These are phyloP conservation scores for Myanophis thanlyinensis DNA, from an alignment of 2,113 vertebrate genomes.

Conservation along the genomic window DNA sequence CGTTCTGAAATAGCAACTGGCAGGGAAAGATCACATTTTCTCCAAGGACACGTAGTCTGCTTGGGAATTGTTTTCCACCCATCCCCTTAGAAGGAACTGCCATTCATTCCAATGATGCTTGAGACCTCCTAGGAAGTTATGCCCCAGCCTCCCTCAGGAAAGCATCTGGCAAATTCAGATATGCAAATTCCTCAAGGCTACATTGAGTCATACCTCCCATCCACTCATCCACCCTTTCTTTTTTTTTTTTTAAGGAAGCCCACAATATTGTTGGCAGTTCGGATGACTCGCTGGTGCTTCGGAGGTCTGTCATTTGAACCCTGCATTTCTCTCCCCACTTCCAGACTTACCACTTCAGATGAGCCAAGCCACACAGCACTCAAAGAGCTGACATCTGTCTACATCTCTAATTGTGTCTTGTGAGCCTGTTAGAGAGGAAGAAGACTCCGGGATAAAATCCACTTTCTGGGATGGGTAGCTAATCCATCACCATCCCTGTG, in stretches of 20 bases:
- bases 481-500: neutral
- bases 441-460: slow-evolving; percentile 31
- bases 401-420: slow-evolving; percentile 51
- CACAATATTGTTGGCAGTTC: slow-evolving; percentile 20
- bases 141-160: neutral
- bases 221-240: neutral
- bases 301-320: neutral
- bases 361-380: slow-evolving; percentile 16
- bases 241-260: neutral
- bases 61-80: neutral
- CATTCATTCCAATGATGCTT: neutral
- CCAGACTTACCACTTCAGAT: neutral
- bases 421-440: slow-evolving; percentile 45
- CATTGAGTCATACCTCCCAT: slow-evolving; percentile 12
- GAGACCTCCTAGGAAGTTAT: neutral
- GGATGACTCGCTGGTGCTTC: fast-evolving
- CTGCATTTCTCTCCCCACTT: neutral
- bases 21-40: neutral
- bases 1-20: slow-evolving; percentile 28
- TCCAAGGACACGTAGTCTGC: neutral
- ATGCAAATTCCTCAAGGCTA: slow-evolving; percentile 21
- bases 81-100: neutral
- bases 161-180: neutral
- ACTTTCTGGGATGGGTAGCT: slow-evolving; percentile 8
- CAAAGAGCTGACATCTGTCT: slow-evolving; percentile 4